Evolutionary conservation across 1,140 invertebrate species (phyloP).

Genomic region (Berghia stephanieae): DNA sequence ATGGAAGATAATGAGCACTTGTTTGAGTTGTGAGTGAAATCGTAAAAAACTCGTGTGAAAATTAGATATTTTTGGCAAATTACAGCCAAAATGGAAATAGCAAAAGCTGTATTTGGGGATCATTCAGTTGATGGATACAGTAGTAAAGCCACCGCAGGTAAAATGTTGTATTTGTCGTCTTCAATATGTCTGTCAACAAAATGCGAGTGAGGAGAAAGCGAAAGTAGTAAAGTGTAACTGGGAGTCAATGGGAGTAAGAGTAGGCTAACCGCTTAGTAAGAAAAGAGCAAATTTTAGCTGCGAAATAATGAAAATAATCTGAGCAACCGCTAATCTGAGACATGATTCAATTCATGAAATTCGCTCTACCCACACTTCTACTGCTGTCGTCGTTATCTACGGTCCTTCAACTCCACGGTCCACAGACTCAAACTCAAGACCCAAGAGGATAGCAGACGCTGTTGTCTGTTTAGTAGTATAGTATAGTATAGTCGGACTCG

Average conservation of each 20-base stretch:
- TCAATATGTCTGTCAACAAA: not conserved
- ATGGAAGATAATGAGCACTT: not conserved
- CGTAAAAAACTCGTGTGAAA: not conserved
- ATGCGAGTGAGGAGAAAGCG: not conserved
- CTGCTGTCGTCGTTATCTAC: no score
- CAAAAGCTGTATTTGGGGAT: conserved; percentile 76
- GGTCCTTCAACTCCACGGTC: no score
- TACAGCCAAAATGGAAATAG: conserved; percentile 49
- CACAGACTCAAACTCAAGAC: no score
- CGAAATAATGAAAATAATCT: no score
- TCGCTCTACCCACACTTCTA: no score
- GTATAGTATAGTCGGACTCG: no score
- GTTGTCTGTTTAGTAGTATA: no score
- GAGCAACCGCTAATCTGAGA: no score
- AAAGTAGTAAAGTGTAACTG: conserved; percentile 14
- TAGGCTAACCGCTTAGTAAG: not conserved
- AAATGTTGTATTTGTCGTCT: not conserved
- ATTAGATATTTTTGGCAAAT: not conserved
- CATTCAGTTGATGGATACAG: conserved; percentile 86
- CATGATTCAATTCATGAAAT: no score
- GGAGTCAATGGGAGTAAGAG: not conserved
- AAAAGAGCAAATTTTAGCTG: not conserved
- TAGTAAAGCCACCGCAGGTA: conserved; percentile 57
- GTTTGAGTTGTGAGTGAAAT: not conserved
- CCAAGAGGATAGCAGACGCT: no score